Evolutionary conservation across 2,797 vertebrate species (phyloP), one percentile per base, ranked within the genome.

Genomic region (Microctenopoma lineatum): DNA sequence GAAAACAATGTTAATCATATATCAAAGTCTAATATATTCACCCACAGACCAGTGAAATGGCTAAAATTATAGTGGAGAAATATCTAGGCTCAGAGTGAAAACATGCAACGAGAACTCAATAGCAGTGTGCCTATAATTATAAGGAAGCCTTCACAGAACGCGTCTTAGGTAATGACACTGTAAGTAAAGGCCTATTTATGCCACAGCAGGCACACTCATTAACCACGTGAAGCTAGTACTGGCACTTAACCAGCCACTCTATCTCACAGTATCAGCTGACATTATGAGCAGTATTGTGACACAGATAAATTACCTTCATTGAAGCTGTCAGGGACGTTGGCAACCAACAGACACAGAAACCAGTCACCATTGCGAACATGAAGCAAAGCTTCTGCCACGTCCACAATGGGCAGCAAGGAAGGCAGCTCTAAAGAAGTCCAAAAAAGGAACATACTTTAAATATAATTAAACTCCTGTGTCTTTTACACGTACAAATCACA

Each of bases 241-340:
- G 71, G 32, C 61, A 75, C 71, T 80, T 80, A 86, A 73, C 47
- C 59, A 74, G 59, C 54, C 53, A 54, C 70, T 55, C 34, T 29
- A 29, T 70, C 52, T 68, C 59, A 62, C 32, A 72, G 60, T 59
- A 63, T 67, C 61, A 39, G 47, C 14, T 55, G 58, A 51, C 48
- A 74, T 65, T 47, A 34, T 56, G 62, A 34, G 63, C 60, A 57
- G 53, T 32, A 29, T 42, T 39, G 46, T 27, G 61, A 53, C 46
- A 51, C 46, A 36, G 58, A 66, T 65, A 18, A 75, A 66, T 71
- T 94, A 98, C 98, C 98, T 95, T 99, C 98, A 41, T 94, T 98
- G 89, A 99, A 99, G 90, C 97, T 99, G 92, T 99, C 98, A 0
- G 98, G 98, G 77, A 99, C 97, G 5, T 99, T 99, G 83, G 98